Conservation (phyloP, 64 coral and sea anemone genomes). For the Astreopora myriophthalma region DNA sequence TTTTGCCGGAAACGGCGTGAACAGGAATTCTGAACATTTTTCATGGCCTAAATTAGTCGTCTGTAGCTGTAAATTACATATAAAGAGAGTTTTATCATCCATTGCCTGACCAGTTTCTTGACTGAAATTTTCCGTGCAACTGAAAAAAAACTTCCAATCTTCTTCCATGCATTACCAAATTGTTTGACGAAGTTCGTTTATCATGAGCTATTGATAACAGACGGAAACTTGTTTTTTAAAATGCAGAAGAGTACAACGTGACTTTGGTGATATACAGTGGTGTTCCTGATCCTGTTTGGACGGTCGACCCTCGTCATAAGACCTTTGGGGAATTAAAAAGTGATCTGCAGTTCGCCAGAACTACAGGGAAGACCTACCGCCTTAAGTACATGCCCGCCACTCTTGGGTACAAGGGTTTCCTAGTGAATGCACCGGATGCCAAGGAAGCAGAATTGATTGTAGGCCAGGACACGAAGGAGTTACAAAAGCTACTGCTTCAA, state of each 20-base stretch:
- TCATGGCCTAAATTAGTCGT: too few relatives aligned
- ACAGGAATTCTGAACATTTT: too few relatives aligned
- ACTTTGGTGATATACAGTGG: conserved; percentile 48
- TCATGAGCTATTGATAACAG: too few relatives aligned
- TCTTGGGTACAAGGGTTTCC: conserved; percentile 34
- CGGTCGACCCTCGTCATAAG: neutral
- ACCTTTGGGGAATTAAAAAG: neutral
- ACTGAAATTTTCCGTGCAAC: too few relatives aligned
- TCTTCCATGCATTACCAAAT: too few relatives aligned
- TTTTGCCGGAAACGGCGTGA: too few relatives aligned
- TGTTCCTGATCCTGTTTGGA: conserved; percentile 47
- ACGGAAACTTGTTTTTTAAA: too few relatives aligned
- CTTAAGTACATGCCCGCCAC: neutral
- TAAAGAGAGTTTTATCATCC: too few relatives aligned
- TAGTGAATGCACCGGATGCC: neutral
- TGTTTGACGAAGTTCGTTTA: too few relatives aligned
- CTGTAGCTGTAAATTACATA: too few relatives aligned
- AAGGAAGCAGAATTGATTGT: conserved; percentile 25
- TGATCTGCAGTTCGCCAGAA: neutral
- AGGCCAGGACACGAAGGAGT: neutral
- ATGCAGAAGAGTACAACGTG: conserved; percentile 12
- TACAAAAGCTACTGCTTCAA: conserved; percentile 11
- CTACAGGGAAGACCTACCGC: neutral
- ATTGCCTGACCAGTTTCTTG: too few relatives aligned
- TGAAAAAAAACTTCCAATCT: too few relatives aligned